These are phyloP conservation scores for Hybos culiciformis DNA, from an alignment of 2,888 invertebrate species.

Conservation along the genomic window DNA sequence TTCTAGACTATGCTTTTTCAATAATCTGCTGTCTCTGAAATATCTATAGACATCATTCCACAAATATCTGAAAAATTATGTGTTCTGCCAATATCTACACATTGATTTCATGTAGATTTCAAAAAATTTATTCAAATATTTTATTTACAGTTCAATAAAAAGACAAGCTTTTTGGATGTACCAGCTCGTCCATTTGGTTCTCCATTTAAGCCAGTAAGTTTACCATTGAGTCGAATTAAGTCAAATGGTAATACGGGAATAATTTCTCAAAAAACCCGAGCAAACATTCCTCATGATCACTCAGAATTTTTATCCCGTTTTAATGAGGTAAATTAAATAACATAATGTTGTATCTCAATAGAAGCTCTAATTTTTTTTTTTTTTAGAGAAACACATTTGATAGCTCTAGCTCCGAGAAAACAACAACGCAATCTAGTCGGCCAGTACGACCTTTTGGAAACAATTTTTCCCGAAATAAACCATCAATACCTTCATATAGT, in stretches of 20 bases:
- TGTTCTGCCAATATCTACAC: no score
- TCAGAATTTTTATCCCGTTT: conserved; percentile 24
- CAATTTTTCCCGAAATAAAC: conserved; percentile 22
- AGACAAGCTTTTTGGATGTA: conserved; percentile 33
- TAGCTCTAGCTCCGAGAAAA: neutral
- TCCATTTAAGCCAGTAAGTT: conserved; percentile 13
- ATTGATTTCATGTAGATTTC: no score
- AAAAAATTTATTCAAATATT: no score
- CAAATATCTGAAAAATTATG: no score
- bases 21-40: no score
- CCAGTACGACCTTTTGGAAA: conserved; percentile 13
- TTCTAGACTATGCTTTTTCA: no score
- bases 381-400: neutral
- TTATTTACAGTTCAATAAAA: no score
- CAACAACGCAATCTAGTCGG: neutral
- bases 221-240: conserved; percentile 26
- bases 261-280: conserved; percentile 22
- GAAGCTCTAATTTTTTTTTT: neutral
- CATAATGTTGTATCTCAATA: no score
- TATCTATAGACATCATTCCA: no score
- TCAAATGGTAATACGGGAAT: conserved; percentile 22
- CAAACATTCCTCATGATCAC: conserved; percentile 34
- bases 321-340: no score
- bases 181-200: conserved; percentile 35
- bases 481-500: conserved; percentile 13